phyloP scores from a whole-genome alignment of 2,797 vertebrate species.

The Lepus townsendii region DNA sequence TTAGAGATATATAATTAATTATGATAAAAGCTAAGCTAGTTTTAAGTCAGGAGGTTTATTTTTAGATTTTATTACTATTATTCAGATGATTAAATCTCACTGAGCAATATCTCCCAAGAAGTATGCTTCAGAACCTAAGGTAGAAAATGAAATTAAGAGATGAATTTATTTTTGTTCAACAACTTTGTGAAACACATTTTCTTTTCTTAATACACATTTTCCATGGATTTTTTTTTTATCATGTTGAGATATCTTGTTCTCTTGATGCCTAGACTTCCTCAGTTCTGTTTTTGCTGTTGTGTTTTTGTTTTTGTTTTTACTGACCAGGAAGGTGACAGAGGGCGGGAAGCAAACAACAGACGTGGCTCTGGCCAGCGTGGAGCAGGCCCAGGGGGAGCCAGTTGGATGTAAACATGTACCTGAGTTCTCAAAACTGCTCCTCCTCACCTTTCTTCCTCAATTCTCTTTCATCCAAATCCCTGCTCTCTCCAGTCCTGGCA shows the following conservation, averaged over 20 bases:
- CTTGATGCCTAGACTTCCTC: background rate
- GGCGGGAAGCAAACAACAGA: background rate
- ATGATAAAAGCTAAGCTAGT: background rate
- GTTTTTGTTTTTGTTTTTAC: background rate
- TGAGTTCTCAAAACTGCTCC: background rate
- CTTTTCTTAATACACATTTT: too few relatives aligned
- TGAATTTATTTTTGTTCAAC: too few relatives aligned
- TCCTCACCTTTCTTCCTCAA: conserved; percentile 7
- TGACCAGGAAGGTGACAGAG: background rate
- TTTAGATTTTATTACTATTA: background rate
- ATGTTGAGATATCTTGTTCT: background rate
- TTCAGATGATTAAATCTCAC: background rate
- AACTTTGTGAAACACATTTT: too few relatives aligned
- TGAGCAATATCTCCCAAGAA: background rate
- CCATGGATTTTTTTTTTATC: too few relatives aligned
- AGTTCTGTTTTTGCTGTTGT: background rate
- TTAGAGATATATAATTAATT: conserved; percentile 36
- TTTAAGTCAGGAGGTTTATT: background rate
- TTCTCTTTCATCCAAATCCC: conserved; percentile 11
- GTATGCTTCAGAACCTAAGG: background rate
- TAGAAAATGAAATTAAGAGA: too few relatives aligned
- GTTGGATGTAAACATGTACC: rapidly evolving
- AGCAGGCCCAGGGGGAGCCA: background rate
- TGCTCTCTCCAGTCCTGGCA: background rate
- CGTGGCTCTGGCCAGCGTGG: background rate